Percentiles rank a stretch among this genome's conserved stretches.
Conservation (phyloP, 1,140 invertebrate species). For the Drosophila gunungcola region DNA sequence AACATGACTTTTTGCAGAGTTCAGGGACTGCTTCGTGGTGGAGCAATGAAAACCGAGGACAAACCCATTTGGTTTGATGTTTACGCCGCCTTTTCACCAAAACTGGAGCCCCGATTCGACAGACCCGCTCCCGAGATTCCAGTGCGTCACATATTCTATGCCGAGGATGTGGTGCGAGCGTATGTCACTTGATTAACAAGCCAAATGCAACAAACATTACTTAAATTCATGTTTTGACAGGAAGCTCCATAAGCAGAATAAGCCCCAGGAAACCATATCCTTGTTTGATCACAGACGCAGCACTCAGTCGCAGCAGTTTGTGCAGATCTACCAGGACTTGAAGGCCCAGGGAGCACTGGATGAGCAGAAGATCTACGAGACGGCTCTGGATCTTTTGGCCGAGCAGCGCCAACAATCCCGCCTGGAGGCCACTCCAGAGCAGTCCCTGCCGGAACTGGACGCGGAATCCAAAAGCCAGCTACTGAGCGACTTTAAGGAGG, state of each 20-base stretch:
- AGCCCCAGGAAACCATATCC: constrained; percentile 85
- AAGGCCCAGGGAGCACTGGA: constrained; percentile 85
- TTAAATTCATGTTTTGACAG: constrained; percentile 75
- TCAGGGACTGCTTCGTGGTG: constrained; percentile 90
- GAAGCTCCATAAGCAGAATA: constrained; percentile 87
- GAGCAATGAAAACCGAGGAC: constrained; percentile 91
- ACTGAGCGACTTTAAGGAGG: constrained; percentile 65
- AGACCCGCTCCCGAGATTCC: constrained; percentile 86
- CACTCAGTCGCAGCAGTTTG: constrained; percentile 87
- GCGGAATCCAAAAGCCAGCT: constrained; percentile 33
- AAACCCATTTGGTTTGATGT: constrained; percentile 96
- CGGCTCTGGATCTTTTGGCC: constrained; percentile 84
- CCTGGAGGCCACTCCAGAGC: constrained; percentile 22
- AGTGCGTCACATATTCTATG: constrained; percentile 91
- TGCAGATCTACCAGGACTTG: constrained; percentile 87
- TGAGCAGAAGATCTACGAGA: constrained; percentile 85
- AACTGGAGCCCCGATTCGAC: constrained; percentile 90
- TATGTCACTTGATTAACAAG: constrained; percentile 85
- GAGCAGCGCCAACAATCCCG: constrained; percentile 60
- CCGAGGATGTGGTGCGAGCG: constrained; percentile 94
- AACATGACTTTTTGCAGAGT: constrained; percentile 86
- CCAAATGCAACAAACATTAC: no score
- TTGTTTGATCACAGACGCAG: constrained; percentile 85
- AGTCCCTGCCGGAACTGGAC: constrained; percentile 12
- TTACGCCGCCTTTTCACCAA: constrained; percentile 94